phyloP scores from a whole-genome alignment of 1,140 invertebrate genomes.

The Planococcus citri region DNA sequence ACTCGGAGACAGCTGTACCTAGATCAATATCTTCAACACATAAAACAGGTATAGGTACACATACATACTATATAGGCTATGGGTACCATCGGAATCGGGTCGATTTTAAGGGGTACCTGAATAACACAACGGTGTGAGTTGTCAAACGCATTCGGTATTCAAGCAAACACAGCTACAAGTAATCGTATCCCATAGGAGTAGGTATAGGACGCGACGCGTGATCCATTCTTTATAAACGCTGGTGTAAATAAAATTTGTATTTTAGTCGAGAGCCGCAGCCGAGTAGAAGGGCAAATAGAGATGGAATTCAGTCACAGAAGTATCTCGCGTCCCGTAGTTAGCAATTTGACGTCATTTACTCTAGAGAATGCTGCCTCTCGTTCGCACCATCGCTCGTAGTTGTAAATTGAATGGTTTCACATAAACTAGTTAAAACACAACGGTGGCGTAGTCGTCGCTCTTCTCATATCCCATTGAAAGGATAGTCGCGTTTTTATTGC shows the following conservation, averaged over 20 bases:
- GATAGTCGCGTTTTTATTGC: too few species aligned
- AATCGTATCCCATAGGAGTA: not conserved
- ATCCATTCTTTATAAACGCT: not conserved
- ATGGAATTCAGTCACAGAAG: not conserved
- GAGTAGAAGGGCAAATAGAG: not conserved
- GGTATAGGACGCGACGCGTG: too few species aligned
- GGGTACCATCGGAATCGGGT: too few species aligned
- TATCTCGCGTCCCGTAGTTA: not conserved
- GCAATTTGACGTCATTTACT: not conserved
- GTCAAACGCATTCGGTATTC: not conserved
- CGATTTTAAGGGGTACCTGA: too few species aligned
- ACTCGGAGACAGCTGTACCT: too few species aligned
- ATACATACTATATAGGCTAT: too few species aligned
- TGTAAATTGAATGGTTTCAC: not conserved
- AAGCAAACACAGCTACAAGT: not conserved
- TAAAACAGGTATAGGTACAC: too few species aligned
- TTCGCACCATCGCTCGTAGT: too few species aligned
- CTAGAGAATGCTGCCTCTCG: not conserved
- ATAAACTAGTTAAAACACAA: not conserved
- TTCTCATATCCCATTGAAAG: too few species aligned
- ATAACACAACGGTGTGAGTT: too few species aligned
- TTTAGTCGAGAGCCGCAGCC: not conserved
- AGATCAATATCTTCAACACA: too few species aligned
- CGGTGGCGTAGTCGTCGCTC: too few species aligned
- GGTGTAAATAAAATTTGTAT: slow-evolving; percentile 4